Percentiles rank a stretch among this genome's conserved stretches.
Conservation (phyloP, 2,888 invertebrate genomes). For the Pimpla rufipes region DNA sequence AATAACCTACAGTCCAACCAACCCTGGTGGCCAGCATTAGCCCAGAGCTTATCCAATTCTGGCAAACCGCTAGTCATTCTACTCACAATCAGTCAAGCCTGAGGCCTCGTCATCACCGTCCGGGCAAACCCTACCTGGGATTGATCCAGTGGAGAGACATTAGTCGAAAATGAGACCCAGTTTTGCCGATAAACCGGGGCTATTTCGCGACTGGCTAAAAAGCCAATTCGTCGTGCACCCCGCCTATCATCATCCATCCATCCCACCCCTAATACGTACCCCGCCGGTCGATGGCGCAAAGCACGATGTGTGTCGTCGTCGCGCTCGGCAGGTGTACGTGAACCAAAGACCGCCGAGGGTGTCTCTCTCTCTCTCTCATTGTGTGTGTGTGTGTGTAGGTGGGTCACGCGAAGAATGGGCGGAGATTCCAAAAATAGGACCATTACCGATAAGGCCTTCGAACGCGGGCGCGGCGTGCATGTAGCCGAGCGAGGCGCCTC, state of each 20-base stretch:
- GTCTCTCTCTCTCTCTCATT: no score
- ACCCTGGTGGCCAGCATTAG: no score
- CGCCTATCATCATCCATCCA: not conserved
- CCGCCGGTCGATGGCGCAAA: slow-evolving; percentile 17
- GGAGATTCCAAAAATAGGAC: slow-evolving; percentile 85
- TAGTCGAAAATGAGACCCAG: not conserved
- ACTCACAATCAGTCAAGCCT: no score
- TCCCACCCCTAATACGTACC: not conserved
- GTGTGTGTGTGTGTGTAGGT: slow-evolving; percentile 65
- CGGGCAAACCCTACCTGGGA: no score
- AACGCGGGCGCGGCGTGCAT: slow-evolving; percentile 76
- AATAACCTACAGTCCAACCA: no score
- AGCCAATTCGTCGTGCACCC: not conserved
- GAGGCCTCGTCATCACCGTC: no score
- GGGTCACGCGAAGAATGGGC: slow-evolving; percentile 85
- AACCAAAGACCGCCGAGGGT: no score
- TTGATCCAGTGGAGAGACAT: not conserved
- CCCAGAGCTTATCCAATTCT: no score
- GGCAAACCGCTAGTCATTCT: no score
- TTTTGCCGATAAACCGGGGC: not conserved
- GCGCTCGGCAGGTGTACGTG: slow-evolving; percentile 13
- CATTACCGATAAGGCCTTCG: slow-evolving; percentile 83
- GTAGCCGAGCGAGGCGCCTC: slow-evolving; percentile 52
- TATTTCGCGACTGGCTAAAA: not conserved
- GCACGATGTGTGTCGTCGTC: slow-evolving; percentile 23